These are phyloP conservation scores for Lophius piscatorius DNA, from an alignment of 2,113 vertebrate genomes.

Conservation along the genomic window DNA sequence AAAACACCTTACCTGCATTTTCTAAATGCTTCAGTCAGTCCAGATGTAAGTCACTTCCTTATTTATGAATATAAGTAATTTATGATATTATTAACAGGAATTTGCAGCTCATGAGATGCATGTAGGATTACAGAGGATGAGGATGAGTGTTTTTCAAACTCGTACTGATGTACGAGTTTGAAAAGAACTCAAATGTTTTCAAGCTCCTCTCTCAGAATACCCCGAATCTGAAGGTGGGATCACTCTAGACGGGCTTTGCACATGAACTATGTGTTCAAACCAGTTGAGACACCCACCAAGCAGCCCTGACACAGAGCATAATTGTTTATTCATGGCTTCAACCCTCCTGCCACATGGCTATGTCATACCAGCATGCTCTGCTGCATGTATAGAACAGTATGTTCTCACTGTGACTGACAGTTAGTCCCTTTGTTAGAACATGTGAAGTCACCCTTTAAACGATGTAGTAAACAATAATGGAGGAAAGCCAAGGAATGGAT, in stretches of 20 bases:
- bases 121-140: background rate
- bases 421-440: slow-evolving; percentile 4
- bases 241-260: slow-evolving; percentile 28
- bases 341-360: slow-evolving; percentile 35
- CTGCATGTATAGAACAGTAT: slow-evolving; percentile 45
- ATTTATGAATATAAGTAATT: no score
- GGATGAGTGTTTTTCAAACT: no score
- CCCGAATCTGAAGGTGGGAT: background rate
- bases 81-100: no score
- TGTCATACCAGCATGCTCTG: slow-evolving; percentile 53
- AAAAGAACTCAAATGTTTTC: slow-evolving; percentile 4
- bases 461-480: background rate
- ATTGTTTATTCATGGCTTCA: slow-evolving; percentile 65
- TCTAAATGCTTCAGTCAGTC: no score
- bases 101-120: slow-evolving; percentile 1
- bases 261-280: slow-evolving; percentile 15
- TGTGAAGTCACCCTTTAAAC: background rate
- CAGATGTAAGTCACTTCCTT: no score
- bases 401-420: slow-evolving; percentile 23
- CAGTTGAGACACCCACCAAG: slow-evolving; percentile 1
- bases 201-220: background rate
- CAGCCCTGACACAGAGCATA: slow-evolving; percentile 37
- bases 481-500: background rate
- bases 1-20: no score
- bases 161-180: background rate